phyloP scores from a whole-genome alignment of 2,113 vertebrate species.

The Vimba vimba region DNA sequence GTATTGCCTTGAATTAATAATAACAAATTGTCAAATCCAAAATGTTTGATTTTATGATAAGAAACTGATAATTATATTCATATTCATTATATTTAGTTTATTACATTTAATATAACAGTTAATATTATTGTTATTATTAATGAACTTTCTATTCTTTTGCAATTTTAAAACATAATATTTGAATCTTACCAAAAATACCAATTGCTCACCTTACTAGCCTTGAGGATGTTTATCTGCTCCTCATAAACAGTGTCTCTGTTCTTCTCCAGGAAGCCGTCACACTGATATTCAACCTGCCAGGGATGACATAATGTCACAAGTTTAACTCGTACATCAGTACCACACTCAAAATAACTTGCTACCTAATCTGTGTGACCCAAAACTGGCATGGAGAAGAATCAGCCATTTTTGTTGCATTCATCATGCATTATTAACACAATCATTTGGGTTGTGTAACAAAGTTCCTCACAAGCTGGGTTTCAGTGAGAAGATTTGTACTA shows the following conservation, averaged over 20 bases:
- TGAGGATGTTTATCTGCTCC: slow-evolving; percentile 93
- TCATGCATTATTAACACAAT: slow-evolving; percentile 1
- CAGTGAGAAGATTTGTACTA: not conserved
- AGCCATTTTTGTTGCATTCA: not conserved
- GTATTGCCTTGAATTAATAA: not conserved
- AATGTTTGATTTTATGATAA: not conserved
- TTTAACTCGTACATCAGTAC: not conserved
- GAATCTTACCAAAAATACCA: not conserved
- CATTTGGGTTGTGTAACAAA: not conserved
- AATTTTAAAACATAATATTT: not conserved
- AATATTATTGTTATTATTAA: too few species aligned
- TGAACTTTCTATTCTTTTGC: too few species aligned
- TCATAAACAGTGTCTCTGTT: slow-evolving; percentile 91
- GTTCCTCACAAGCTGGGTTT: not conserved
- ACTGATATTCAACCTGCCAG: slow-evolving; percentile 88
- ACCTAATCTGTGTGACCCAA: not conserved
- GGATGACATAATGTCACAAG: not conserved
- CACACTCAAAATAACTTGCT: not conserved
- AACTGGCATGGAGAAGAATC: not conserved
- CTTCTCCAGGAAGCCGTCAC: slow-evolving; percentile 90
- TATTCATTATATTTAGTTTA: too few species aligned
- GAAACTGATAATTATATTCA: not conserved
- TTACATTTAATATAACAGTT: too few species aligned
- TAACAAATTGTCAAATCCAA: not conserved
- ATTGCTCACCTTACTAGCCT: slow-evolving; percentile 86